These are phyloP conservation scores for Eudemis profundana DNA, from an alignment of 2,888 invertebrate genomes.

Conservation along the genomic window DNA sequence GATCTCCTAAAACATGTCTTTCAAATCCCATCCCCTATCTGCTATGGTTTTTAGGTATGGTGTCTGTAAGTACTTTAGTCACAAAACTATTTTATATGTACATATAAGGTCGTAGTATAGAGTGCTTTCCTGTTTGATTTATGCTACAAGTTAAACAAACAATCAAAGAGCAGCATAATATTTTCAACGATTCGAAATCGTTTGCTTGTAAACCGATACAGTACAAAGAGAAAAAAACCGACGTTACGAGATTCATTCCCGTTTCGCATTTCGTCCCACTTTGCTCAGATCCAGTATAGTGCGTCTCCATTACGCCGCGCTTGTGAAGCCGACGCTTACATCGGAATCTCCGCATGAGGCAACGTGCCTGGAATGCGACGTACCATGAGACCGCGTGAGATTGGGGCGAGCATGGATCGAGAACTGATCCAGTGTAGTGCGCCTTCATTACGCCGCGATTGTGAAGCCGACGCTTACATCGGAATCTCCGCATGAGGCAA, in stretches of 20 bases:
- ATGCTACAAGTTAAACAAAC: too few species aligned
- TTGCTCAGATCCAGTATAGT: conserved; percentile 3
- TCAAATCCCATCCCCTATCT: too few species aligned
- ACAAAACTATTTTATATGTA: too few species aligned
- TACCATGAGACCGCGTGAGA: neutral
- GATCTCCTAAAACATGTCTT: too few species aligned
- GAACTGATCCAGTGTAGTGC: conserved; percentile 2
- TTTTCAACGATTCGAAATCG: too few species aligned
- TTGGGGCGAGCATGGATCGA: neutral
- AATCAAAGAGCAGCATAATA: too few species aligned
- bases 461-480: neutral
- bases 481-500: conserved; percentile 9
- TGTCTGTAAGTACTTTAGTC: too few species aligned
- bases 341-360: conserved; percentile 8
- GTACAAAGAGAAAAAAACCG: neutral
- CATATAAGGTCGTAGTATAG: too few species aligned
- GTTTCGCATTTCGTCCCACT: conserved; percentile 41
- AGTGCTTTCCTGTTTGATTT: too few species aligned
- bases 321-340: neutral
- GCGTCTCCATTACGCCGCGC: conserved; percentile 5
- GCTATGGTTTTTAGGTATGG: too few species aligned
- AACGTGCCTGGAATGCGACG: conserved; percentile 14
- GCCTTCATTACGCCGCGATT: conserved; percentile 2
- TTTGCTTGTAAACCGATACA: neutral
- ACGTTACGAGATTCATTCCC: conserved; percentile 33